Conservation (phyloP, 2,888 invertebrate species). For the Prenolepis imparis region DNA sequence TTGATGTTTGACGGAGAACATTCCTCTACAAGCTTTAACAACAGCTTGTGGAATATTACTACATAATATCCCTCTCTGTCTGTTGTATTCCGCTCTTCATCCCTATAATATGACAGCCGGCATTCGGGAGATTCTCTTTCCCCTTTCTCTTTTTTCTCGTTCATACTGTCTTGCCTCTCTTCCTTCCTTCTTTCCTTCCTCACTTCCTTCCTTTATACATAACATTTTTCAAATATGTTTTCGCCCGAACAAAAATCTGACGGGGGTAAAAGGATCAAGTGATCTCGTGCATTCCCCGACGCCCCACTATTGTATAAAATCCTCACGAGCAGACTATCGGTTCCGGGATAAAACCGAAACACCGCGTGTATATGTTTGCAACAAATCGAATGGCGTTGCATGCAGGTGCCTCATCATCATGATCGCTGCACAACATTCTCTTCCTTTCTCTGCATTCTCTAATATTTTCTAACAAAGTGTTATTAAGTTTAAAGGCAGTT, state of each 20-base stretch:
- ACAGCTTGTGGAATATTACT: constrained; percentile 65
- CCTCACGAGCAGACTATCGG: constrained; percentile 71
- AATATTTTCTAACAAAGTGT: neutral
- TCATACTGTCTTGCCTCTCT: constrained; percentile 13
- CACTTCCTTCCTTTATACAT: constrained; percentile 11
- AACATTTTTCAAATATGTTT: constrained; percentile 61
- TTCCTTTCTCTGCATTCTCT: neutral
- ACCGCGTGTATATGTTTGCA: constrained; percentile 47
- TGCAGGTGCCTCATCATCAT: constrained; percentile 57
- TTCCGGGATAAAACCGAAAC: constrained; percentile 56
- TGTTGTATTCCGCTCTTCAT: constrained; percentile 41
- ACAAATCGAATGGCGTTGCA: constrained; percentile 52
- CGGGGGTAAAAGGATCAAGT: constrained; percentile 57
- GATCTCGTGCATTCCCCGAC: constrained; percentile 55
- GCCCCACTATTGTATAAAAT: constrained; percentile 66
- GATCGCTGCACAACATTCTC: constrained; percentile 29
- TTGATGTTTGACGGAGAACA: constrained; percentile 32
- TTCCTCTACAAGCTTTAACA: constrained; percentile 55
- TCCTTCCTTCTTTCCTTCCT: neutral
- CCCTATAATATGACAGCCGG: constrained; percentile 49
- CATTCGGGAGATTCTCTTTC: constrained; percentile 34
- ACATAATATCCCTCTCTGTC: constrained; percentile 34
- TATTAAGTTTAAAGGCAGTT: constrained; percentile 20
- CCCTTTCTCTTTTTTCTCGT: constrained; percentile 28
- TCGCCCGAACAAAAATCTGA: constrained; percentile 62